phyloP scores from a whole-genome alignment of 2,113 vertebrate species.

The Casuarius casuarius region DNA sequence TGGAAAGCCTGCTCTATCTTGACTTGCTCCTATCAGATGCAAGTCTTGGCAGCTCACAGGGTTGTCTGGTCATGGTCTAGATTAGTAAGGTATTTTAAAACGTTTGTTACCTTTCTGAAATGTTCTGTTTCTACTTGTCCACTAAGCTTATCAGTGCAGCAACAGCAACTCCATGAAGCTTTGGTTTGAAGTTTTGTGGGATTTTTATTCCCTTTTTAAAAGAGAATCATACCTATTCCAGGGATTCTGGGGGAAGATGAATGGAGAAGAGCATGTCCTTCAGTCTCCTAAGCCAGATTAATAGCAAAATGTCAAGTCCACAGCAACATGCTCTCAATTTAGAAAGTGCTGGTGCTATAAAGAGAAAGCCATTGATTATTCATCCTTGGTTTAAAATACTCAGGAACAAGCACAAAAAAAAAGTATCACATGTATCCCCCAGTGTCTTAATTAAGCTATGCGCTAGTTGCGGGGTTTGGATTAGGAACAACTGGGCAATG shows the following conservation, averaged over 20 bases:
- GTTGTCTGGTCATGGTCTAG: neutral
- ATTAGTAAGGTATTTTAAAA: slow-evolving; percentile 1
- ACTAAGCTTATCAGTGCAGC: slow-evolving; percentile 22
- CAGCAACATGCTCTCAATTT: slow-evolving; percentile 53
- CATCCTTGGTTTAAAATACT: slow-evolving; percentile 23
- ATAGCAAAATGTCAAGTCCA: slow-evolving; percentile 55
- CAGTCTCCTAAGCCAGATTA: slow-evolving; percentile 48
- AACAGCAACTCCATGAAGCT: neutral
- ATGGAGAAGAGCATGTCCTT: slow-evolving; percentile 39
- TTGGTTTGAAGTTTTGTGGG: neutral
- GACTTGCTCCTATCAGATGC: neutral
- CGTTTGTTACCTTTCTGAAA: neutral
- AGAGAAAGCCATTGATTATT: slow-evolving; percentile 65
- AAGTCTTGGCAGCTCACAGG: neutral
- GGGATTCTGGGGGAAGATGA: slow-evolving; percentile 38
- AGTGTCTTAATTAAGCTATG: neutral
- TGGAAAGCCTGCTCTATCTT: neutral
- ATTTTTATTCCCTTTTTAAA: neutral
- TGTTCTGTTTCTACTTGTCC: neutral
- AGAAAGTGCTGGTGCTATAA: slow-evolving; percentile 63
- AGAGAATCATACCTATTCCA: slow-evolving; percentile 25
- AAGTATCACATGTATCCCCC: neutral
- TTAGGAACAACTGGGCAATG: neutral
- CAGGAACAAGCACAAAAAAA: slow-evolving; percentile 9
- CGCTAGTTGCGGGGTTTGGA: neutral